Percentiles rank a stretch among this genome's conserved stretches.
Conservation (phyloP, 1,140 invertebrate genomes). For the Drosophila bipectinata region DNA sequence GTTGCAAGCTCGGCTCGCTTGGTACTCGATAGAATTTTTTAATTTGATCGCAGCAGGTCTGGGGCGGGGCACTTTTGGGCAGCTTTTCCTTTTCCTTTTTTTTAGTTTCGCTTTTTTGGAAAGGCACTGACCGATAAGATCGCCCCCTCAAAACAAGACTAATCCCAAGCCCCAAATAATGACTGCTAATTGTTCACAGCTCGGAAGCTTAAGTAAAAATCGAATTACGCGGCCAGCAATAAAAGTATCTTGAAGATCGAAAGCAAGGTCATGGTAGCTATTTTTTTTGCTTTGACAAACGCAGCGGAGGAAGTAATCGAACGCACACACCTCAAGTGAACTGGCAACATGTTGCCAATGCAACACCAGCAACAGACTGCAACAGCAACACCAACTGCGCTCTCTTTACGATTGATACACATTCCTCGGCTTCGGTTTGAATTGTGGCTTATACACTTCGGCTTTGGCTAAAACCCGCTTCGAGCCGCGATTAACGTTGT, state of each 20-base stretch:
- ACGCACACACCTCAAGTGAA: not conserved
- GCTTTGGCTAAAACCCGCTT: constrained; percentile 70
- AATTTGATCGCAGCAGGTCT: constrained; percentile 60
- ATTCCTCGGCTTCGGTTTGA: constrained; percentile 40
- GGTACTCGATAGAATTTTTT: constrained; percentile 69
- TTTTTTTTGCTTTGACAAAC: constrained; percentile 48
- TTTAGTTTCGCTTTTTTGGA: constrained; percentile 20
- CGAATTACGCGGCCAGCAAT: constrained; percentile 38
- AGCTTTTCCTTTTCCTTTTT: constrained; percentile 16
- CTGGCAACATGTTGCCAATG: constrained; percentile 9
- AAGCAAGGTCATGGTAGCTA: constrained; percentile 74
- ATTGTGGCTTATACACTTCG: constrained; percentile 38
- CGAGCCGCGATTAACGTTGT: constrained; percentile 75
- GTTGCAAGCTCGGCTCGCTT: constrained; percentile 58
- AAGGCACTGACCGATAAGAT: constrained; percentile 71
- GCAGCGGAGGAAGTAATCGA: constrained; percentile 22
- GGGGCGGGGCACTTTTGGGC: constrained; percentile 47
- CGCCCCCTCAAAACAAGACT: constrained; percentile 17
- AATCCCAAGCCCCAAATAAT: constrained; percentile 59
- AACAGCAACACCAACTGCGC: constrained; percentile 24
- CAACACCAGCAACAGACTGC: constrained; percentile 34
- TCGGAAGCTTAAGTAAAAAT: constrained; percentile 58
- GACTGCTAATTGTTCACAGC: constrained; percentile 67
- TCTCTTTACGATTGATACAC: constrained; percentile 47
- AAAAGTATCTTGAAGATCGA: constrained; percentile 59